phyloP scores from a whole-genome alignment of 2,113 vertebrate genomes.

The Burhinus bistriatus region DNA sequence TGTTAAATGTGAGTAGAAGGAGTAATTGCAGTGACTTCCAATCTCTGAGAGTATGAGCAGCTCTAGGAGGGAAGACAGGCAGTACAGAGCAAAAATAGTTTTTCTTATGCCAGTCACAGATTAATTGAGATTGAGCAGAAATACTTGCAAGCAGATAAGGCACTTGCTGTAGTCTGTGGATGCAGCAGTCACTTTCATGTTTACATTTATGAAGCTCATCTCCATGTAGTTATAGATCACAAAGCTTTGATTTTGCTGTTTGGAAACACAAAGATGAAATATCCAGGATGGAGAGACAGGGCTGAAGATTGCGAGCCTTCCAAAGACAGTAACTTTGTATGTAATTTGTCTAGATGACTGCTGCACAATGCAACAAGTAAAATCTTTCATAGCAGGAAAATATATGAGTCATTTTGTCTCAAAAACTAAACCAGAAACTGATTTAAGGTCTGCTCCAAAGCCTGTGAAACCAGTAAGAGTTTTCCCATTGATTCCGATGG shows the following conservation, averaged over 20 bases:
- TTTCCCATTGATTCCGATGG: neutral
- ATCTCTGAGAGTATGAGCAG: neutral
- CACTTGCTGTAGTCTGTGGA: neutral
- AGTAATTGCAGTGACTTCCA: neutral
- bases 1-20: neutral
- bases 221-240: constrained; percentile 2
- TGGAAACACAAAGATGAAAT: neutral
- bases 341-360: neutral
- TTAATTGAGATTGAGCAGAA: constrained; percentile 10
- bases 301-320: neutral
- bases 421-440: neutral
- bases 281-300: neutral
- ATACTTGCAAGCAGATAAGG: neutral
- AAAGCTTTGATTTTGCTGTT: constrained; percentile 15
- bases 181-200: neutral
- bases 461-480: neutral
- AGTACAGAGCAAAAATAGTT: neutral
- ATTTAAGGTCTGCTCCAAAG: neutral
- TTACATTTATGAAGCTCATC: constrained; percentile 20
- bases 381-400: neutral
- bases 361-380: neutral
- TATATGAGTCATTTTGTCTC: neutral
- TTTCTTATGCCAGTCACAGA: neutral
- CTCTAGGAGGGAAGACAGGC: neutral
- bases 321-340: neutral